These are phyloP conservation scores for Lagenorhynchus albirostris DNA, from an alignment of 2,113 vertebrate genomes.

Conservation along the genomic window DNA sequence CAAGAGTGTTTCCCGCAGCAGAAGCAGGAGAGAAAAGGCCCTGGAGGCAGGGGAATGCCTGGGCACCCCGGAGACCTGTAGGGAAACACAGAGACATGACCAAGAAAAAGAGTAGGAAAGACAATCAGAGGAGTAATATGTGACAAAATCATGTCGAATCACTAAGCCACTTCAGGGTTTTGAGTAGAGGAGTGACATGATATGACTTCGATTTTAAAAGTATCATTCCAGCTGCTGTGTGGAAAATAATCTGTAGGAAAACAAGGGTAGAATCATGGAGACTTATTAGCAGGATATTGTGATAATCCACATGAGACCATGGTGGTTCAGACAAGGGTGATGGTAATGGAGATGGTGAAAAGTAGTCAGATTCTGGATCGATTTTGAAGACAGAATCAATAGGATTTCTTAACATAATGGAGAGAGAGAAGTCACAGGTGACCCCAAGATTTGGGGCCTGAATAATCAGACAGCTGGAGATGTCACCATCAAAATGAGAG, in stretches of 20 bases:
- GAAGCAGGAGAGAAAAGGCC: background rate
- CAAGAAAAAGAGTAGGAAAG: background rate
- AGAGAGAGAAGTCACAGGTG: background rate
- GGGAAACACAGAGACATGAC: background rate
- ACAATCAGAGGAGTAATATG: background rate
- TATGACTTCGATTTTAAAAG: background rate
- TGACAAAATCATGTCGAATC: background rate
- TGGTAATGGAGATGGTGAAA: background rate
- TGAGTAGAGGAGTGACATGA: background rate
- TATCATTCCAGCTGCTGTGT: background rate
- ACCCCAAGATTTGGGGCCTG: background rate
- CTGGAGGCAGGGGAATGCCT: background rate
- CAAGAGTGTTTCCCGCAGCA: background rate
- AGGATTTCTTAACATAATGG: background rate
- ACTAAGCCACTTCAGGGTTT: background rate
- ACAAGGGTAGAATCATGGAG: background rate
- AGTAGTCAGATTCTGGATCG: background rate
- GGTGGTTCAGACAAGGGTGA: background rate
- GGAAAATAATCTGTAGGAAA: background rate
- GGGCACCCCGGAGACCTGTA: background rate
- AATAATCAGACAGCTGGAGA: background rate
- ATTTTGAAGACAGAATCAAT: background rate
- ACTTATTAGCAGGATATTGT: background rate
- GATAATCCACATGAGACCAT: background rate
- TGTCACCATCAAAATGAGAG: background rate